A percentile compares a stretch with the other conserved stretches of the same genome.
These are phyloP conservation scores for Hetaerina americana DNA, from an alignment of 1,140 invertebrate genomes.

Conservation along the genomic window DNA sequence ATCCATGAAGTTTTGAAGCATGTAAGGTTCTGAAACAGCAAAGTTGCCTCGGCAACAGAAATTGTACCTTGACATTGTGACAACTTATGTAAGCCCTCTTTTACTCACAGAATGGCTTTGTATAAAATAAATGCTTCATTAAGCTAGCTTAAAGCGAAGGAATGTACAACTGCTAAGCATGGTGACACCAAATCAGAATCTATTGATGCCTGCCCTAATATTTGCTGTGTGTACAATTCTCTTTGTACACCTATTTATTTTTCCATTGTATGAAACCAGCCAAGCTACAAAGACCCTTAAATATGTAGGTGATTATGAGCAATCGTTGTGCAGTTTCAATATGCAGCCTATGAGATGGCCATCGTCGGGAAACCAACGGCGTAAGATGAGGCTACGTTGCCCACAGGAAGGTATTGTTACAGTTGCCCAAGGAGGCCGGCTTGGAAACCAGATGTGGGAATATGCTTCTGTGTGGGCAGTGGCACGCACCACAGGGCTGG, in stretches of 20 bases:
- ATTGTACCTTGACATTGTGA: neutral
- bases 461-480: slow-evolving; percentile 46
- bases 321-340: neutral
- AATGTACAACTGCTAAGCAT: neutral
- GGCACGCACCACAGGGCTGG: slow-evolving; percentile 38
- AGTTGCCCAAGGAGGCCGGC: slow-evolving; percentile 35
- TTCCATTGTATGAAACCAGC: neutral
- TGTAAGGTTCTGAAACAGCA: neutral
- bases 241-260: neutral
- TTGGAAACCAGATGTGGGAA: slow-evolving; percentile 53
- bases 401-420: slow-evolving; percentile 41
- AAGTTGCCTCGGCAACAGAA: neutral
- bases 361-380: neutral
- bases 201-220: neutral
- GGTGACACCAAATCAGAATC: neutral
- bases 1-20: neutral
- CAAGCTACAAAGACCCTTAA: neutral
- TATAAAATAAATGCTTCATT: neutral
- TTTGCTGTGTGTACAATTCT: neutral
- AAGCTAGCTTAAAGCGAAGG: neutral
- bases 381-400: slow-evolving; percentile 20
- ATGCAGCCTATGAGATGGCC: neutral
- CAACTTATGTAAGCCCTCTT: neutral
- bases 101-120: neutral
- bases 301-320: neutral